Base-by-base conservation (phyloP, 2,888 invertebrate species). In the Cantharis flavilabris region DNA sequence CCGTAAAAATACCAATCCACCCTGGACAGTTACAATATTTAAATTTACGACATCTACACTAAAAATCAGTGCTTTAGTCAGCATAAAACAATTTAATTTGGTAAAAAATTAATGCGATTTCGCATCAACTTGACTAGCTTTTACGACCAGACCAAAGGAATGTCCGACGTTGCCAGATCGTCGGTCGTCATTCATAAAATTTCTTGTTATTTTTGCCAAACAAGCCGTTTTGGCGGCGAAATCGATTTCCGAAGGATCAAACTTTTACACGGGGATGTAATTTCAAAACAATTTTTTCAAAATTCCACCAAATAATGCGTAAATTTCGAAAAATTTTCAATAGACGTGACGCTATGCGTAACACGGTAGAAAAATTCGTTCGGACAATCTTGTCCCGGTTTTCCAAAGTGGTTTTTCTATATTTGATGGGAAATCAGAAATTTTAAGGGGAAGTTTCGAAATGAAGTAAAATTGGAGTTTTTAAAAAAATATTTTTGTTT, bases 111-210 rank as follows among this genome's bases (percentile, higher is more conserved):
- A 77, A 67, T 73, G 62, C 71, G 69, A 79, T 81, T 81, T 81
- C 81, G 77, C 76, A 79, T 72, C 76, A 76, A 82, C 81, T 84
- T 84, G 84, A 83, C 84, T 84, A 83, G 81, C 78, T 14, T 69
- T 30, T 26, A 65, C 30, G 64, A 76, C 76, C 75, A 74, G 70
- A 77, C 75, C 71, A 62, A 63, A 85, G 84, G 86, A 86, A 86
- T 86, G 83, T 86, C 82, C 86, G 79, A 80, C 76, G 86, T 86
- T 86, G 86, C 85, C 86, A 84, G 71, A 79, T 83, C 64, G 79
- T 62, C 73, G 62, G 78, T 81, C 83, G 83, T 82, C 83, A 83
- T 83, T 83, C 82, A 81, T 82, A 81, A 81, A 76, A 79, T 81
- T 83, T 78, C 75, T 71, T 71, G 73, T 77, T 69, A 80, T 80